Base-by-base conservation (phyloP, 2,797 vertebrate species). In the Carduelis carduelis region DNA sequence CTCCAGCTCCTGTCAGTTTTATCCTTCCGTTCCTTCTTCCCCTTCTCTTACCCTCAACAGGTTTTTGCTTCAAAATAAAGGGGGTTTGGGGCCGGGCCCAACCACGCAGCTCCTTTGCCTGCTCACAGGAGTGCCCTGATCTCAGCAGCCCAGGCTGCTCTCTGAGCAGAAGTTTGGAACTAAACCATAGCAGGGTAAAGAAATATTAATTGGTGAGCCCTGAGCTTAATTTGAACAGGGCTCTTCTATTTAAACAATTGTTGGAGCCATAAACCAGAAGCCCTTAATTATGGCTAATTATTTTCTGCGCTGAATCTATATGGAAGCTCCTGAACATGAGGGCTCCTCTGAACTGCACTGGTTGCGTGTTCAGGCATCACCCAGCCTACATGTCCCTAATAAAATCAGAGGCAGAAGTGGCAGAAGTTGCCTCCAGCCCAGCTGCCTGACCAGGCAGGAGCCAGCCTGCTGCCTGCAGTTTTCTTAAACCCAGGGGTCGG, bases 251-350 rank as follows among this genome's bases (percentile, higher is more conserved):
- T 90, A 95, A 96, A 93, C 90, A 96, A 92, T 95, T 82, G 78
- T 53, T 92, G 87, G 93, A 95, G 87, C 92, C 93, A 95, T 64
- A 88, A 97, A 91, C 96, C 95, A 95, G 94, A 97, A 96, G 75
- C 93, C 94, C 91, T 95, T 96, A 95, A 94, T 96, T 97, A 96
- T 23, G 77, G 86, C 74, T 96, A 81, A 97, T 96, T 95, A 93
- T 96, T 96, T 97, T 94, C 79, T 95, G 88, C 5, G 6, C 13
- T 79, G 83, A 88, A 92, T 93, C 87, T 93, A 49, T 95, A 76
- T 75, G 83, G 89, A 83, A 88, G 82, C 92, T 96, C 82, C 61
- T 95, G 90, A 92, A 70, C 79, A 21, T 69, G 89, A 96, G 92
- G 82, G 74, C 87, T 94, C 43, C 89, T 94, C 92, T 87, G 86